Percentiles rank a stretch among this genome's conserved stretches.
Evolutionary conservation across 23 tunicate genomes (phyloP).

Genomic region (Trididemnum miniatum): DNA sequence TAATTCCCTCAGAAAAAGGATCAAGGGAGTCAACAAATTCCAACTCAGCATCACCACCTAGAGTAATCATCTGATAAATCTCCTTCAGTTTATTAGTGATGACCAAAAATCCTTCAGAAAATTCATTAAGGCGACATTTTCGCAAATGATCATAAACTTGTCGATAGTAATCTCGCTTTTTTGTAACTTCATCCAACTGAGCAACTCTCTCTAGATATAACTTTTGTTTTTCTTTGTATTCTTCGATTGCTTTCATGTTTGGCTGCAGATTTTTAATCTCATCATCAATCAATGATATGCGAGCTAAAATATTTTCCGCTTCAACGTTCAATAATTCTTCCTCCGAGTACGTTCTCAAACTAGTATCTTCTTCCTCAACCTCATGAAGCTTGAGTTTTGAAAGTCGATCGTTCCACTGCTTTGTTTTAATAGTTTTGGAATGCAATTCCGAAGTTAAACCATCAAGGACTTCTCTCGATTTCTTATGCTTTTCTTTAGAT

Average conservation of each 20-base stretch:
- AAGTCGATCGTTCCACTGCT: constrained; percentile 34
- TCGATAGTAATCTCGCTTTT: constrained; percentile 65
- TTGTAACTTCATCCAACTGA: constrained; percentile 73
- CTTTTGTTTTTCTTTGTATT: constrained; percentile 74
- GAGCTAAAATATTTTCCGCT: constrained; percentile 35
- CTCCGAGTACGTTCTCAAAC: constrained; percentile 45
- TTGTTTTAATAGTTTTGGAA: constrained; percentile 8
- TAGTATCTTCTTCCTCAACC: constrained; percentile 61
- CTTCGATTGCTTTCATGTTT: constrained; percentile 74
- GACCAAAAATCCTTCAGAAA: constrained; percentile 76
- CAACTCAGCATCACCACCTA: constrained; percentile 97
- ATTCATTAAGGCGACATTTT: constrained; percentile 75
- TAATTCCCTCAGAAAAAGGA: constrained; percentile 95
- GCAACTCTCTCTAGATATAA: constrained; percentile 75
- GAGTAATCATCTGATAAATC: constrained; percentile 96
- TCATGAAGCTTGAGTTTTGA: constrained; percentile 57
- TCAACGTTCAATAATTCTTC: constrained; percentile 53
- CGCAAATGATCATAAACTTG: constrained; percentile 61
- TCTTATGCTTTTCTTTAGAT: constrained; percentile 26
- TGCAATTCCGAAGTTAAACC: constrained; percentile 3
- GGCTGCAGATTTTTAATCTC: constrained; percentile 59
- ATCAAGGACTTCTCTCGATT: constrained; percentile 4
- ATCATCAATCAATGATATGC: constrained; percentile 43
- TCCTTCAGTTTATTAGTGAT: constrained; percentile 92
- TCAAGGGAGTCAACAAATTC: constrained; percentile 95